phyloP scores from a whole-genome alignment of 2,888 invertebrate genomes.

The Mythimna vitellina region DNA sequence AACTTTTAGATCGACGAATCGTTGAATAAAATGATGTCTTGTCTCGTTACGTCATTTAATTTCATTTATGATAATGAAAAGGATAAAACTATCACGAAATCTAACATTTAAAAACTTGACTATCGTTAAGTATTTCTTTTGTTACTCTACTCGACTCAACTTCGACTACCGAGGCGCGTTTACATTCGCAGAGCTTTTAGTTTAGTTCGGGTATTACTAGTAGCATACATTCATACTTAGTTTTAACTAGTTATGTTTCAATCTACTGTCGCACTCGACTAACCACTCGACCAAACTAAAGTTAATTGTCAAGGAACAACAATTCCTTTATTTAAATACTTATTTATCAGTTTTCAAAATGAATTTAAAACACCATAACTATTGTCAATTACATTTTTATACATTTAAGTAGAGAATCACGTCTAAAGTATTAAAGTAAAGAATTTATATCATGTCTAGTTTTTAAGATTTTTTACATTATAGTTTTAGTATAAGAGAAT shows the following conservation, averaged over 20 bases:
- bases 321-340: slow-evolving; percentile 3
- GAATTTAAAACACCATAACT: slow-evolving; percentile 4
- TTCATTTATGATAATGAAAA: slow-evolving; percentile 4
- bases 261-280: slow-evolving; percentile 12
- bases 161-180: slow-evolving; percentile 22
- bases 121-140: slow-evolving; percentile 51
- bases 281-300: slow-evolving; percentile 40
- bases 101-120: slow-evolving; percentile 51
- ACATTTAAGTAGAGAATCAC: slow-evolving; percentile 47
- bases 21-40: slow-evolving; percentile 13
- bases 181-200: slow-evolving; percentile 27
- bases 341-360: slow-evolving; percentile 6
- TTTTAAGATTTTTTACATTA: slow-evolving; percentile 59
- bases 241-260: slow-evolving; percentile 9
- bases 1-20: slow-evolving; percentile 4
- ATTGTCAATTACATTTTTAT: slow-evolving; percentile 15
- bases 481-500: slow-evolving; percentile 54
- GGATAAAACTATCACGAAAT: not conserved
- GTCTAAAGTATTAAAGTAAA: slow-evolving; percentile 59
- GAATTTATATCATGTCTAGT: slow-evolving; percentile 61
- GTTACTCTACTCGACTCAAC: slow-evolving; percentile 40
- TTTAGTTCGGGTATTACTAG: slow-evolving; percentile 20
- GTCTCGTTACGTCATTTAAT: slow-evolving; percentile 18
- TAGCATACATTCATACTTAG: not conserved
- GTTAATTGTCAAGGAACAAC: slow-evolving; percentile 5